A percentile compares a stretch with the other conserved stretches of the same genome.
Conservation (phyloP, 2,113 vertebrate genomes). For the Puma concolor region DNA sequence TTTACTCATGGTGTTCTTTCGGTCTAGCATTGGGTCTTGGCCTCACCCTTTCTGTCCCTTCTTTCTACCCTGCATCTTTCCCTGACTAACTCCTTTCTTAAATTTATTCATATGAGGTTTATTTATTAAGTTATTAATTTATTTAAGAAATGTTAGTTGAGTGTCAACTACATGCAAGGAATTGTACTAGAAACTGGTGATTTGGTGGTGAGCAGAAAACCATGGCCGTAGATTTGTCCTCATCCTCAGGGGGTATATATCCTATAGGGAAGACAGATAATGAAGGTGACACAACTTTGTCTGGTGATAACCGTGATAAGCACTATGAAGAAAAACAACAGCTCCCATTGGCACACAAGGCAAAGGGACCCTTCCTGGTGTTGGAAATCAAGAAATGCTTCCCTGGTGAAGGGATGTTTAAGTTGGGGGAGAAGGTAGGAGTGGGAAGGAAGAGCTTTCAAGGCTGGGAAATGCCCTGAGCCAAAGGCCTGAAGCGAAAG, state of each 20-base stretch:
- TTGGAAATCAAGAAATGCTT: neutral
- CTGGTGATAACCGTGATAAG: neutral
- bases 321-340: neutral
- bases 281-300: too few species aligned
- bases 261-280: neutral
- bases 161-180: neutral
- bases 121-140: neutral
- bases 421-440: too few species aligned
- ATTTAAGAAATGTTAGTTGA: neutral
- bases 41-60: neutral
- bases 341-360: neutral
- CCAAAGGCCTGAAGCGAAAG: neutral
- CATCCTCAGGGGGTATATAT: fast-evolving
- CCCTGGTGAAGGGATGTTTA: neutral
- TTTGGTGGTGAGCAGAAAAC: neutral
- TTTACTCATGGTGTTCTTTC: neutral
- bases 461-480: neutral
- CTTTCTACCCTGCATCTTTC: neutral
- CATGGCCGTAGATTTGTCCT: neutral
- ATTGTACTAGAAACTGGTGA: neutral
- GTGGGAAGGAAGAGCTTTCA: neutral
- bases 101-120: neutral
- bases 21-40: neutral
- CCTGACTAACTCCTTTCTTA: neutral
- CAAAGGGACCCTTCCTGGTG: neutral